Conservation (phyloP, 1,140 invertebrate species). For the Gonioctena quinquepunctata region DNA sequence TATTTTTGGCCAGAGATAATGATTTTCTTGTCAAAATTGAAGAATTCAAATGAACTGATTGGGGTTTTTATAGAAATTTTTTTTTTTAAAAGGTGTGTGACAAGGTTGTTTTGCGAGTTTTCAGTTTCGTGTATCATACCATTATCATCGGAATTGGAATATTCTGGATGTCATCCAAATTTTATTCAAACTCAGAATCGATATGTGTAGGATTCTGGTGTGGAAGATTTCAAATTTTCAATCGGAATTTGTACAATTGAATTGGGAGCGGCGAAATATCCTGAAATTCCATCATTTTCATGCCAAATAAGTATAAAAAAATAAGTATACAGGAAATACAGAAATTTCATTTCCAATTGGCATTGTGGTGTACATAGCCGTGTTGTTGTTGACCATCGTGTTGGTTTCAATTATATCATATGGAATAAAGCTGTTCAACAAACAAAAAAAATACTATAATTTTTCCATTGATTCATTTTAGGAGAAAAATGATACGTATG, state of each 20-base stretch:
- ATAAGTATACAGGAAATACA: too few species aligned
- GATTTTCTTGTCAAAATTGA: neutral
- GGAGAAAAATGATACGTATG: neutral
- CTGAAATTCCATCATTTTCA: too few species aligned
- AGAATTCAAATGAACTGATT: neutral
- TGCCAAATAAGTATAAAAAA: too few species aligned
- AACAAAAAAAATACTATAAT: neutral
- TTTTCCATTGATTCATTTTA: neutral
- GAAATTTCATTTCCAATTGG: too few species aligned
- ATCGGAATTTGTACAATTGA: too few species aligned
- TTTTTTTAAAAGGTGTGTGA: neutral
- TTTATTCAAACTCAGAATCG: neutral
- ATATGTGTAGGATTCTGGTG: neutral
- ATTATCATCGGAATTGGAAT: too few species aligned
- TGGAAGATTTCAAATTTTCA: neutral
- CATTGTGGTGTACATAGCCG: too few species aligned
- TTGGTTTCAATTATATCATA: neutral
- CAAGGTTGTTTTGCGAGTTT: too few species aligned
- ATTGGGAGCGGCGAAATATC: too few species aligned
- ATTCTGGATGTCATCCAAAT: neutral
- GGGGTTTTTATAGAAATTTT: neutral
- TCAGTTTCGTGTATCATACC: too few species aligned
- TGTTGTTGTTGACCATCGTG: neutral
- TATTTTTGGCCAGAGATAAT: neutral
- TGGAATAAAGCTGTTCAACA: neutral